Evolutionary conservation across 2,888 invertebrate genomes (phyloP), one percentile per base, ranked within the genome.

Genomic region (Cryptocephalus moraei): DNA sequence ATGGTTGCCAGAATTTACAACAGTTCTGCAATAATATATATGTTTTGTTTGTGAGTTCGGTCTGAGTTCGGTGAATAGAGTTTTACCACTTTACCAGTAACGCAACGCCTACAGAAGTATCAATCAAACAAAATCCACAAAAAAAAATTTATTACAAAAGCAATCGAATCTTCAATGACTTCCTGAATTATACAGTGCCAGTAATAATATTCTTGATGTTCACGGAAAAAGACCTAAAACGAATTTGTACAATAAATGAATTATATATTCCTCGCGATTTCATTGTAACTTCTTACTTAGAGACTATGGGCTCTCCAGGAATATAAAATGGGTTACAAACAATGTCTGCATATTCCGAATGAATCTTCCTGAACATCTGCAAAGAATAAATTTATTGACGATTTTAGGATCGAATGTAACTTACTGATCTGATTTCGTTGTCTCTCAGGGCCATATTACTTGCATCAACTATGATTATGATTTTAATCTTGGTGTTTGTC

Each of bases 251-350:
- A 41, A n/a, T 41, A 45, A 52, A 45, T 38, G 49, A 45, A 40
- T 41, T 43, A 42, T 36, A 46, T 22, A 45, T 47, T 41, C 14
- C 41, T 47, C 42, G 22, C 6, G 3, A 22, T 22, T 22, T 43
- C 43, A 43, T 46, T 42, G 42, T 22, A 8, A 34, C 45, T 50
- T 77, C 45, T 50, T 77, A 94, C 93, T 79, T 81, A 4, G 95
- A 95, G 40, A 78, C 80, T 43, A 97, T 85, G 57, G 83, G 81
- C 62, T 93, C 90, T 32, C 94, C 94, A 32, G 95, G 93, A 62
- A 88, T 80, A 73, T 96, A 94, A 71, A 99, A 97, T 41, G 97
- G 96, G 74, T 96, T 95, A 64, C 92, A 94, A 49, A 97, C 85
- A 53, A 92, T 87, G 68, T 96, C 93, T 1, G 92, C 89, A 68